A percentile compares a stretch with the other conserved stretches of the same genome.
These are phyloP conservation scores for Blastobasis lacticolella DNA, from an alignment of 2,888 invertebrate species.

Conservation along the genomic window DNA sequence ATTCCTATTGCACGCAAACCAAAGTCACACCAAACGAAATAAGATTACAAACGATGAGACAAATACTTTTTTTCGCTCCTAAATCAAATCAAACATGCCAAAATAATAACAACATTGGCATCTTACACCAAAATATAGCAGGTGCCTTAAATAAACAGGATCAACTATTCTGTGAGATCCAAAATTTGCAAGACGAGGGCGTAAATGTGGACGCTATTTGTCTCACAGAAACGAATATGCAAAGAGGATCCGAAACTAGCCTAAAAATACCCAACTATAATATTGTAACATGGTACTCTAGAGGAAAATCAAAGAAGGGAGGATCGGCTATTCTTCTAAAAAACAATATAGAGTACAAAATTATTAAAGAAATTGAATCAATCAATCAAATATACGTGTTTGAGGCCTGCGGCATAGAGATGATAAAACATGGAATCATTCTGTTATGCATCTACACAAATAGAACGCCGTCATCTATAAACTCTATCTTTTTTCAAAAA, in stretches of 20 bases:
- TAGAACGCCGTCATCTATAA: not conserved
- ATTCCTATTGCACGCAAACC: not conserved
- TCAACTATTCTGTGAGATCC: not conserved
- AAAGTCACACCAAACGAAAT: not conserved
- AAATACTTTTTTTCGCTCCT: too few relatives aligned
- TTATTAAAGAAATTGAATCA: not conserved
- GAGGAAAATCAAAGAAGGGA: not conserved
- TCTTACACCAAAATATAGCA: too few relatives aligned
- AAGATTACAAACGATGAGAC: not conserved
- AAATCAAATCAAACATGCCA: too few relatives aligned
- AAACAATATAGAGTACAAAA: too few relatives aligned
- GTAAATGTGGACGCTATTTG: not conserved
- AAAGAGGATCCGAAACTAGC: too few relatives aligned
- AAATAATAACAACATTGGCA: too few relatives aligned
- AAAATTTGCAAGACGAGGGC: not conserved
- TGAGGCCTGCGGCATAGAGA: not conserved
- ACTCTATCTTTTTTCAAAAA: not conserved
- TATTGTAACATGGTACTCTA: not conserved
- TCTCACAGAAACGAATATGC: not conserved
- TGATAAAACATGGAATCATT: not conserved
- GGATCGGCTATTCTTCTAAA: too few relatives aligned
- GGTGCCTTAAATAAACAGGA: not conserved
- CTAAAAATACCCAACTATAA: not conserved
- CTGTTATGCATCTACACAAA: constrained; percentile 1
- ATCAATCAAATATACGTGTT: constrained; percentile 7